Conservation (phyloP, 2,797 vertebrate genomes). For the Enteromius mattozi region DNA sequence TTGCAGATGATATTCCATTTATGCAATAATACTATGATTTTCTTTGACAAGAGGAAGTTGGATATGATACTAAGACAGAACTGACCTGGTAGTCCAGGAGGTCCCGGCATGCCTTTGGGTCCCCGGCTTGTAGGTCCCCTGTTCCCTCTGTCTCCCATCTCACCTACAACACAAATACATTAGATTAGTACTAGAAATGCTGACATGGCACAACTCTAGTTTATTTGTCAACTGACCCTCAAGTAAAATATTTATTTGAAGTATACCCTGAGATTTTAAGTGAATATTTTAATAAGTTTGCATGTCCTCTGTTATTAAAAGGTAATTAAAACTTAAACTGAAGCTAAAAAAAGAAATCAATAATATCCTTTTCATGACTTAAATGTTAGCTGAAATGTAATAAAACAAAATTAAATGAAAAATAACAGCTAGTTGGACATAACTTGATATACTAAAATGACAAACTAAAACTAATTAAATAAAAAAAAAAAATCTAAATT, state of each 20-base stretch:
- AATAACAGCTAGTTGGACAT: not conserved
- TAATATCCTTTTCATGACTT: not conserved
- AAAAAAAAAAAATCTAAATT: not conserved
- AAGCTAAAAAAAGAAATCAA: not conserved
- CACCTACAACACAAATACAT: constrained; percentile 79
- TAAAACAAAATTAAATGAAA: not conserved
- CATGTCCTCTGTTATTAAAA: not conserved
- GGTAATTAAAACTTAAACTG: not conserved
- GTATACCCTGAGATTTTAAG: not conserved
- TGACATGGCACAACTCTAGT: not conserved
- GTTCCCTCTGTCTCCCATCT: constrained; percentile 91
- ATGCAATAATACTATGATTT: constrained; percentile 16
- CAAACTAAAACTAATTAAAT: not conserved
- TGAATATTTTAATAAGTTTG: not conserved
- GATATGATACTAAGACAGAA: not conserved
- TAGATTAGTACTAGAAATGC: not conserved
- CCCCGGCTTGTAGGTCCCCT: constrained; percentile 89
- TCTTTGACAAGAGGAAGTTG: not conserved
- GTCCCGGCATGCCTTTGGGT: constrained; percentile 89
- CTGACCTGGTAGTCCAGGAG: constrained; percentile 91
- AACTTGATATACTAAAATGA: not conserved
- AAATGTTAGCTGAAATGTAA: not conserved
- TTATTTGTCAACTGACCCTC: not conserved
- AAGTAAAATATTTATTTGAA: not conserved
- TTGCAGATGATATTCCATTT: constrained; percentile 9